Conservation (phyloP, 2,113 vertebrate genomes). For the Pollachius pollachius region DNA sequence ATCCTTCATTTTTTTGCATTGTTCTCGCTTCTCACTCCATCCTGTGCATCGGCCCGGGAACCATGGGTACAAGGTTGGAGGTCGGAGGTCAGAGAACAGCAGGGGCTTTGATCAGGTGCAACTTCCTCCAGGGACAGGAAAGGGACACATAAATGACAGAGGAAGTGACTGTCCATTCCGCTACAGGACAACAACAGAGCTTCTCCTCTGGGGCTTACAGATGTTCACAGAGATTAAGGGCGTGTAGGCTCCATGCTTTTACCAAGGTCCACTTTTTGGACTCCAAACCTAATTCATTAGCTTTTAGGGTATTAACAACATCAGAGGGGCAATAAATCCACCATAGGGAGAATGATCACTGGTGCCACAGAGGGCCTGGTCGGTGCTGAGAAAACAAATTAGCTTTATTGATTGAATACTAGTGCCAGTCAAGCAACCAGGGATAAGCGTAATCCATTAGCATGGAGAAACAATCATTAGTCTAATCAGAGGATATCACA, state of each 20-base stretch:
- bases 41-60: slow-evolving; percentile 22
- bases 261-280: no score
- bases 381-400: no score
- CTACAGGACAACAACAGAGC: slow-evolving; percentile 9
- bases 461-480: slow-evolving; percentile 50
- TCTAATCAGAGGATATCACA: slow-evolving; percentile 50
- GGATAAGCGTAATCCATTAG: slow-evolving; percentile 56
- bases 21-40: slow-evolving; percentile 17
- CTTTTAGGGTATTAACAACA: slow-evolving; percentile 1
- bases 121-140: slow-evolving; percentile 52
- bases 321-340: no score
- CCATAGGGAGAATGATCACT: no score
- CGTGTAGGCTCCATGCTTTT: not conserved
- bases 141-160: slow-evolving; percentile 31
- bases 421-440: slow-evolving; percentile 46
- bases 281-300: not conserved
- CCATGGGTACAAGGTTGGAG: slow-evolving; percentile 36
- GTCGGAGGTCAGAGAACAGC: slow-evolving; percentile 55
- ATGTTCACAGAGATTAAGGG: slow-evolving; percentile 30
- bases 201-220: slow-evolving; percentile 18
- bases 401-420: slow-evolving; percentile 29
- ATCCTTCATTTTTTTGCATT: no score
- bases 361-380: no score
- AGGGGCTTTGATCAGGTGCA: slow-evolving; percentile 30
- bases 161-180: slow-evolving; percentile 43